Evolutionary conservation across 53 echinoderm and acorn worm genomes (phyloP).

Genomic region (Echinometra lucunter): DNA sequence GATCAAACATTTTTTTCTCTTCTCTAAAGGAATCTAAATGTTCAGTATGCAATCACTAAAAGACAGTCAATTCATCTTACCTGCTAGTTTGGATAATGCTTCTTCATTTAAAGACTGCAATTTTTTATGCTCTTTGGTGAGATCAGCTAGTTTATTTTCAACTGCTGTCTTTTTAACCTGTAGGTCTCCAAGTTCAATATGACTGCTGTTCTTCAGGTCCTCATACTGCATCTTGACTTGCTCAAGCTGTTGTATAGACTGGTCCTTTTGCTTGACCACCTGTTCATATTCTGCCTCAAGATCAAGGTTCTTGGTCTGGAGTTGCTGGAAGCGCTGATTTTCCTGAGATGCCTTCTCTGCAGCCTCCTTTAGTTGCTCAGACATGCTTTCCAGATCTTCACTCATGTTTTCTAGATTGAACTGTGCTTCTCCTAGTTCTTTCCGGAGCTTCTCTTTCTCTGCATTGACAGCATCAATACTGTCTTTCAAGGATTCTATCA

Average conservation of each 20-base stretch:
- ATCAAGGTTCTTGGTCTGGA: slow-evolving; percentile 57
- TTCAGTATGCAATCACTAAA: background rate
- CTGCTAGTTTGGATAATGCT: slow-evolving; percentile 42
- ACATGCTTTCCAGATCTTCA: slow-evolving; percentile 81
- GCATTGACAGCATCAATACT: background rate
- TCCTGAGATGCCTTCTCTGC: slow-evolving; percentile 68
- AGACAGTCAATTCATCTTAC: slow-evolving; percentile 34
- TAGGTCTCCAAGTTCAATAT: background rate
- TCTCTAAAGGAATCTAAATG: background rate
- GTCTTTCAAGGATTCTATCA: slow-evolving; percentile 55
- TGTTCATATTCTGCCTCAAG: slow-evolving; percentile 68
- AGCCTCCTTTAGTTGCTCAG: slow-evolving; percentile 67
- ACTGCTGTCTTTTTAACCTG: background rate
- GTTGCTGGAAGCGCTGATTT: slow-evolving; percentile 67
- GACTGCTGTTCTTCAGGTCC: slow-evolving; percentile 46
- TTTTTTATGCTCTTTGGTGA: slow-evolving; percentile 1
- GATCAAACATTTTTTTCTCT: background rate
- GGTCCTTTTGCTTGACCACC: slow-evolving; percentile 71
- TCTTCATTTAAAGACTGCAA: slow-evolving; percentile 50
- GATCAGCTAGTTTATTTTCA: background rate
- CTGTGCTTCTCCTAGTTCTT: slow-evolving; percentile 68
- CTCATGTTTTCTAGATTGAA: slow-evolving; percentile 79
- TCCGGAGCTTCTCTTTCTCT: slow-evolving; percentile 66
- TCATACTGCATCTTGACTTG: slow-evolving; percentile 65
- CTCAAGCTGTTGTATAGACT: slow-evolving; percentile 55